Percentiles rank a stretch among this genome's conserved stretches.
Evolutionary conservation across 2,888 invertebrate genomes (phyloP).

Genomic region (Gandaritis pyraliata): DNA sequence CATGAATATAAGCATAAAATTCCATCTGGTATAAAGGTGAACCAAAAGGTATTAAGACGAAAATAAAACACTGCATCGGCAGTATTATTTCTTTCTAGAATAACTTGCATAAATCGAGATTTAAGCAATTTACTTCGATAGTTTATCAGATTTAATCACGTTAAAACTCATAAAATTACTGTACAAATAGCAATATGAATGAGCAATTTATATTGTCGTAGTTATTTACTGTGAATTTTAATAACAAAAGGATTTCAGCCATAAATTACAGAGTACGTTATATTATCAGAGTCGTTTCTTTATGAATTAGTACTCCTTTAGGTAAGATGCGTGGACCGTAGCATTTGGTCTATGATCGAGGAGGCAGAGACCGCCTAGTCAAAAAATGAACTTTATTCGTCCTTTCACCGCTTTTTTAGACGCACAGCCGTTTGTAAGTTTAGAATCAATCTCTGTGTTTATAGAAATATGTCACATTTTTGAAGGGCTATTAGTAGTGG

Average conservation of each 20-base stretch:
- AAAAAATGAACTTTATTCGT: too few relatives aligned
- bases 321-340: too few relatives aligned
- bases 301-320: too few relatives aligned
- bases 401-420: too few relatives aligned
- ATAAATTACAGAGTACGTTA: slow-evolving; percentile 21
- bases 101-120: not conserved
- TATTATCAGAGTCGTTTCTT: too few relatives aligned
- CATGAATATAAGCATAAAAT: not conserved
- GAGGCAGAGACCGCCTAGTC: too few relatives aligned
- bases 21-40: not conserved
- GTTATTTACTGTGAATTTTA: slow-evolving; percentile 28
- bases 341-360: too few relatives aligned
- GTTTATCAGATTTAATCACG: slow-evolving; percentile 15
- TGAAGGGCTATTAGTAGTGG: too few relatives aligned
- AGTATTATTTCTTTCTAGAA: not conserved
- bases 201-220: slow-evolving; percentile 10
- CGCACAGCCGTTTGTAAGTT: too few relatives aligned
- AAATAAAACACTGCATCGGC: not conserved
- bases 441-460: too few relatives aligned
- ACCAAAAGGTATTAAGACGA: not conserved
- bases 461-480: too few relatives aligned
- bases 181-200: slow-evolving; percentile 14
- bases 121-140: not conserved
- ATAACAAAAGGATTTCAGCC: slow-evolving; percentile 21
- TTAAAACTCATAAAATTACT: slow-evolving; percentile 20